phyloP scores from a whole-genome alignment of 2,888 invertebrate species.

The Azorinus chamasolen region DNA sequence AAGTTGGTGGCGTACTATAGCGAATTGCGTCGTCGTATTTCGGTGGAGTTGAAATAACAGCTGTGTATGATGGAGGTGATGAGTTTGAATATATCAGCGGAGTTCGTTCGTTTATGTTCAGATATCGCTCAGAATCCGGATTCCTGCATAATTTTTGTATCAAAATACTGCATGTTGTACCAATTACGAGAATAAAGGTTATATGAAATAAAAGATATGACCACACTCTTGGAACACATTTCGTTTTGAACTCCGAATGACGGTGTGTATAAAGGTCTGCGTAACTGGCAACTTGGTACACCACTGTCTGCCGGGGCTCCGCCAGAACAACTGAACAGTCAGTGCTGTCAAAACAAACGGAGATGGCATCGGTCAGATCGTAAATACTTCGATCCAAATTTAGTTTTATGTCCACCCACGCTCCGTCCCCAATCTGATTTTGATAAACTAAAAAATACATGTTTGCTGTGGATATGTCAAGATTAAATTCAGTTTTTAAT shows the following conservation, averaged over 20 bases:
- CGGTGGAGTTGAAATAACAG: no score
- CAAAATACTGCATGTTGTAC: no score
- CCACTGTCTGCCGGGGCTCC: constrained; percentile 20
- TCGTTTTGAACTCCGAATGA: constrained; percentile 45
- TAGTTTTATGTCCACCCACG: constrained; percentile 43
- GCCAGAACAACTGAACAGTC: constrained; percentile 34
- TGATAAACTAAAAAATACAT: no score
- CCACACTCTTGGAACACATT: constrained; percentile 59
- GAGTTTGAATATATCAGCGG: no score
- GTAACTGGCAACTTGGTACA: constrained; percentile 40
- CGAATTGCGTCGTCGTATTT: no score
- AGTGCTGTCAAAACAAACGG: constrained; percentile 27
- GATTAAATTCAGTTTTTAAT: no score
- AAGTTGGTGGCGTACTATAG: no score
- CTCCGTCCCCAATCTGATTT: constrained; percentile 3
- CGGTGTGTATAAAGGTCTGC: constrained; percentile 40
- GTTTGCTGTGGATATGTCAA: no score
- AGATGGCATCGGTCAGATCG: constrained; percentile 25
- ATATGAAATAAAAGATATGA: constrained; percentile 48
- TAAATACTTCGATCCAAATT: constrained; percentile 34
- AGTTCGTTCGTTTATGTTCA: no score
- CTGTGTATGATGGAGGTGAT: no score
- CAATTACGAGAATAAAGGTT: constrained; percentile 31
- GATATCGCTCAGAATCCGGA: no score
- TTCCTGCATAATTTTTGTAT: no score